phyloP scores from a whole-genome alignment of 2,888 invertebrate genomes.

The Cataglyphis livida region DNA sequence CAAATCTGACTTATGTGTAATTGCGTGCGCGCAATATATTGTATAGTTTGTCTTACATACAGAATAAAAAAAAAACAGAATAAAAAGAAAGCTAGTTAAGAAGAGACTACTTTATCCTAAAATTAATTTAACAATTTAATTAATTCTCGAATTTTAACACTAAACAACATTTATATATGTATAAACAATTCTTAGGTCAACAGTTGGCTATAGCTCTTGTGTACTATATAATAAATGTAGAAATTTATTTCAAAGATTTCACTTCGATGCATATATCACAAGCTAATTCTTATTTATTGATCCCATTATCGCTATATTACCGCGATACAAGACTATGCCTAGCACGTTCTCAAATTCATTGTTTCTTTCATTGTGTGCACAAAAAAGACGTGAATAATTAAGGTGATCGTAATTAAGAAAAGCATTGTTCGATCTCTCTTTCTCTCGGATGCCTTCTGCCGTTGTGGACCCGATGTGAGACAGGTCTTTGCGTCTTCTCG shows the following conservation, averaged over 20 bases:
- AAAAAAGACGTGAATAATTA: constrained; percentile 60
- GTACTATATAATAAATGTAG: neutral
- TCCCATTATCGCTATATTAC: constrained; percentile 34
- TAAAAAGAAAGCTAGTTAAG: neutral
- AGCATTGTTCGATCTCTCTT: constrained; percentile 61
- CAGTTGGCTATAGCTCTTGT: neutral
- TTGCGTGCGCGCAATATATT: neutral
- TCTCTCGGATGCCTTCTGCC: constrained; percentile 28
- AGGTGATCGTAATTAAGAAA: constrained; percentile 64
- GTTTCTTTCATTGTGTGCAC: constrained; percentile 35
- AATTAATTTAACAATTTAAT: neutral
- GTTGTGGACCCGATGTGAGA: constrained; percentile 61
- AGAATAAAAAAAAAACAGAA: neutral
- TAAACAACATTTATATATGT: neutral
- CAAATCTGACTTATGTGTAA: neutral
- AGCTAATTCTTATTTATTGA: constrained; percentile 32
- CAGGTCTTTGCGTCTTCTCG: constrained; percentile 59
- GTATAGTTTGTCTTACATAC: neutral
- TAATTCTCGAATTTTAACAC: neutral
- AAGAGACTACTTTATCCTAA: neutral
- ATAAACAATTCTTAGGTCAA: neutral
- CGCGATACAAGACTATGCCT: neutral
- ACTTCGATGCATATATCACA: neutral
- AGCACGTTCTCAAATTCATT: constrained; percentile 39
- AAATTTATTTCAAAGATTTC: neutral